Conservation (phyloP, 2,797 vertebrate species). For the Sylvia borin region DNA sequence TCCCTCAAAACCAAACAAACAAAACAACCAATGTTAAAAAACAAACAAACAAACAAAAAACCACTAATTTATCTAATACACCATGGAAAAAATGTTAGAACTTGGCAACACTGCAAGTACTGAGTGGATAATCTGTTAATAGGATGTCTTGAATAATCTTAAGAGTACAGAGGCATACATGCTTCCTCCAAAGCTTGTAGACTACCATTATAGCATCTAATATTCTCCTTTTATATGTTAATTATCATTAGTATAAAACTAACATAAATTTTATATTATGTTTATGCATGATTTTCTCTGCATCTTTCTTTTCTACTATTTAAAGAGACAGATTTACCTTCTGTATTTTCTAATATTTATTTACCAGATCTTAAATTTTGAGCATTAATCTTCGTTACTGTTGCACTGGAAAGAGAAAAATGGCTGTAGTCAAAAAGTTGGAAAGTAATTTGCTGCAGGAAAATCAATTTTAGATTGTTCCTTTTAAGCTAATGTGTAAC, state of each 20-base stretch:
- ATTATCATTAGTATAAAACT: background rate
- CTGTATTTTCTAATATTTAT: background rate
- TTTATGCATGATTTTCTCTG: background rate
- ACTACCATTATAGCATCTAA: background rate
- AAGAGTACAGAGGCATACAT: background rate
- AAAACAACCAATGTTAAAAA: fast-evolving
- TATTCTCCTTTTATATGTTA: background rate
- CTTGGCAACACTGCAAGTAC: background rate
- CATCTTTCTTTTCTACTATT: background rate
- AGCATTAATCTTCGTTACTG: conserved; percentile 36
- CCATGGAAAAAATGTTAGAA: background rate
- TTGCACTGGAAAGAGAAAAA: conserved; percentile 26
- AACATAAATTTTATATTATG: background rate
- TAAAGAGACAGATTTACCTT: background rate
- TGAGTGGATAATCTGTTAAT: background rate
- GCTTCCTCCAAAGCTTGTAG: background rate
- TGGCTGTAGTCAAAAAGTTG: background rate
- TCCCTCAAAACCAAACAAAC: background rate
- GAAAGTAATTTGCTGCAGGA: conserved; percentile 32
- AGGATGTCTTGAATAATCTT: background rate
- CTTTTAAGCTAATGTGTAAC: conserved; percentile 27
- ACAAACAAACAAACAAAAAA: too few relatives aligned
- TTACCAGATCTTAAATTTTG: background rate
- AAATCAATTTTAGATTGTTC: conserved; percentile 40
- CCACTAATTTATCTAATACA: background rate